Conservation (phyloP, 2,113 vertebrate species). For the Coryphaenoides rupestris region DNA sequence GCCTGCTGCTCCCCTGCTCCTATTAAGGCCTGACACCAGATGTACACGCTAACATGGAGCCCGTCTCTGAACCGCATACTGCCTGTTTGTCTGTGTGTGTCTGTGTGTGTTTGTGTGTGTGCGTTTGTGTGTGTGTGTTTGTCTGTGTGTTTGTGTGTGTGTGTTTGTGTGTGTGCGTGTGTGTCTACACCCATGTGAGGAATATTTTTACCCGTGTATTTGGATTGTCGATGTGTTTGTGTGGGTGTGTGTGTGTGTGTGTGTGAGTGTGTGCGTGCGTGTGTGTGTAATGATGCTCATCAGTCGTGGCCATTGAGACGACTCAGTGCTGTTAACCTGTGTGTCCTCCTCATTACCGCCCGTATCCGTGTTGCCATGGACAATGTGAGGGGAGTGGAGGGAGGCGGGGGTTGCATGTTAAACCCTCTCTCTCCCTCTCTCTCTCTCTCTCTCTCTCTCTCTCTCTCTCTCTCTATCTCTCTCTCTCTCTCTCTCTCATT, state of each 20-base stretch:
- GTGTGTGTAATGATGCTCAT: conserved; percentile 11
- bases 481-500: not conserved
- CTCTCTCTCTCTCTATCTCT: not conserved
- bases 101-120: conserved; percentile 13
- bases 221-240: not conserved
- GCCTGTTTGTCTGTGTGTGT: conserved; percentile 8
- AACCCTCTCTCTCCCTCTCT: conserved; percentile 31
- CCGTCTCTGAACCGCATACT: no score
- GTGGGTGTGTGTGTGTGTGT: conserved; percentile 4
- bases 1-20: conserved; percentile 19
- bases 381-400: conserved; percentile 46
- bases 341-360: conserved; percentile 47
- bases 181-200: conserved; percentile 9
- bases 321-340: conserved; percentile 45
- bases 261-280: not conserved
- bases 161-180: conserved; percentile 15
- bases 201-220: not conserved
- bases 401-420: conserved; percentile 54
- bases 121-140: conserved; percentile 12
- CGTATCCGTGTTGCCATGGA: conserved; percentile 51
- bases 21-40: conserved; percentile 8
- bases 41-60: no score
- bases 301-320: conserved; percentile 38
- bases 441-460: not conserved
- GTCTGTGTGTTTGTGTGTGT: conserved; percentile 21